Evolutionary conservation across 53 echinoderm and acorn worm genomes (phyloP).

Genomic region (Patiria pectinifera): DNA sequence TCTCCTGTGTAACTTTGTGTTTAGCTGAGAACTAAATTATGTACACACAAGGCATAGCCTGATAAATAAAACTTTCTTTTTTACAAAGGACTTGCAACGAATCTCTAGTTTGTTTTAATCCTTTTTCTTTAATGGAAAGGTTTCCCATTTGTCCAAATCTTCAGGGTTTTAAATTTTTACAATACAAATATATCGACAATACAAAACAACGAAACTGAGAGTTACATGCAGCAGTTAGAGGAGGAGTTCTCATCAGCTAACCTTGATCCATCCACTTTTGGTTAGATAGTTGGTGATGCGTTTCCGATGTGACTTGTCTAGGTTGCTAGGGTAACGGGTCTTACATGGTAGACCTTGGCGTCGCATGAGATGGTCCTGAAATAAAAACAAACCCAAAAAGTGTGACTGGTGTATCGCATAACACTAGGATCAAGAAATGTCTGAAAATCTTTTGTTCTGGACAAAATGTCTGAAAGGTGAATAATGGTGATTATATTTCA

Average conservation of each 20-base stretch:
- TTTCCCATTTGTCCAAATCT: constrained; percentile 39
- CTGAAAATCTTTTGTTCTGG: too few relatives aligned
- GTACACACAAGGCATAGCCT: constrained; percentile 24
- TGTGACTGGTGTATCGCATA: neutral
- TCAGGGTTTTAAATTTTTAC: constrained; percentile 14
- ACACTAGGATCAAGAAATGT: too few relatives aligned
- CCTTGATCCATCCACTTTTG: constrained; percentile 97
- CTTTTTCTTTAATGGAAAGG: neutral
- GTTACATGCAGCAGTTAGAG: neutral
- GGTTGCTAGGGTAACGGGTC: constrained; percentile 95
- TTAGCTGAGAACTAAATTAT: constrained; percentile 25
- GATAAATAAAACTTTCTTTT: constrained; percentile 60
- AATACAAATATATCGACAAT: constrained; percentile 34
- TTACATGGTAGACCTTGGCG: constrained; percentile 95
- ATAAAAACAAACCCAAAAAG: neutral
- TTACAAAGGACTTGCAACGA: constrained; percentile 34
- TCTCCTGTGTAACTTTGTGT: neutral
- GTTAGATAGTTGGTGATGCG: constrained; percentile 96
- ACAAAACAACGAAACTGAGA: neutral
- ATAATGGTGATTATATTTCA: too few relatives aligned
- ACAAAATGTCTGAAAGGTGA: too few relatives aligned
- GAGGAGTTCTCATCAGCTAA: constrained; percentile 70
- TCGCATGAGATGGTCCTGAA: constrained; percentile 91
- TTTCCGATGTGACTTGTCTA: constrained; percentile 94
- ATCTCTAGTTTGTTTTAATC: neutral